Base-by-base conservation (phyloP, 2,888 invertebrate genomes). In the Schrankia costaestrigalis region DNA sequence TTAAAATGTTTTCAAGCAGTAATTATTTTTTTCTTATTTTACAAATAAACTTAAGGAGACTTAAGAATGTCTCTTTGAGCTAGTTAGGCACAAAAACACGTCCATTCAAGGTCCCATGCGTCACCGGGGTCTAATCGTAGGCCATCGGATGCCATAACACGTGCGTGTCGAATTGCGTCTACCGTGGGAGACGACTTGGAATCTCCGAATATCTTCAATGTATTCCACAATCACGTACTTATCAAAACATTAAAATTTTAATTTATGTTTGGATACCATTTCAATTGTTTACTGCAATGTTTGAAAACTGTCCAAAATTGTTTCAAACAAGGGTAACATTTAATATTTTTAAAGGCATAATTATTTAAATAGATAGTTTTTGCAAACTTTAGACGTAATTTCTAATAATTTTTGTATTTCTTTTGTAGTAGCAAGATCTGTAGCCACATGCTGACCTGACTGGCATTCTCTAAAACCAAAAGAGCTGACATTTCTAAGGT, bases 61-160 rank as follows among this genome's bases (percentile, higher is more conserved):
- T 35, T 23, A 18, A 25, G 1, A 35, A 42, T 36, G 38, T 41
- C 48, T 46, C 33, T 43, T 38, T 56, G 42, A 63, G 63, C 71
- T 78, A 77, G 79, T 85, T 84, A 83, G 57, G 39, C 55, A 69
- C 62, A 81, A 78, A 84, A 85, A 78, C 86, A 84, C 82, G 84
- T 81, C 54, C 79, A 79, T 78, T 81, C 58, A 78, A 65, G 45
- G 54, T 62, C 64, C 65, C 65, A 63, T 76, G 73, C 78, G 77
- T 78, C 80, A 76, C 73, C 74, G 65, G 60, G 47, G 55, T 57
- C 60, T 75, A 76, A 78, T 78, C 79, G 72, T 54, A 54, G 75
- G 70, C 71, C 79, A 85, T 86, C 84, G 75, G 76, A 83, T 85
- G 82, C 81, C 66, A 71, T 70, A 72, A 75, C 85, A 85, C 85